Conservation (phyloP, 37 sponge, comb jelly and placozoan genomes). For the Crambe crambe region DNA sequence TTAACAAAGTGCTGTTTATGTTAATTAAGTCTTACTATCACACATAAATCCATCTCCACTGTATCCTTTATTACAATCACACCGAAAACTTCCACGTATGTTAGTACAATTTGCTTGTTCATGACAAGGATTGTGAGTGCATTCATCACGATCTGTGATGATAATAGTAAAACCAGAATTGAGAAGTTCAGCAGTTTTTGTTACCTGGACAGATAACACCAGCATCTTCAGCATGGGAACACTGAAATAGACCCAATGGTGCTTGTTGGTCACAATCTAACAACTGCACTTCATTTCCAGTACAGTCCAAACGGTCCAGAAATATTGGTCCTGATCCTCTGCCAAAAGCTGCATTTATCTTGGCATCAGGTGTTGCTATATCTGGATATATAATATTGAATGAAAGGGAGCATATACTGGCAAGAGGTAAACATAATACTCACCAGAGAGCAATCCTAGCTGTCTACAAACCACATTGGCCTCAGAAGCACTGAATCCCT, state of each 20-base stretch:
- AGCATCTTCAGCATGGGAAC: conserved; percentile 33
- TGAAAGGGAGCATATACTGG: background rate
- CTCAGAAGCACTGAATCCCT: conserved; percentile 23
- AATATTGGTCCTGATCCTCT: conserved; percentile 43
- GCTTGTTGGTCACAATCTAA: background rate
- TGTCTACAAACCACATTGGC: conserved; percentile 36
- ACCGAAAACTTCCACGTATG: conserved; percentile 24
- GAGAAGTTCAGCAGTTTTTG: background rate
- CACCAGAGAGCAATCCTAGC: conserved; percentile 18
- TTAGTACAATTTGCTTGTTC: conserved; percentile 24
- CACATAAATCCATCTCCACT: conserved; percentile 27
- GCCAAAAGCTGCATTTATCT: conserved; percentile 10
- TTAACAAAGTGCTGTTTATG: background rate
- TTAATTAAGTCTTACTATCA: background rate
- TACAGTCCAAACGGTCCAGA: conserved; percentile 19
- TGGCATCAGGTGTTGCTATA: background rate
- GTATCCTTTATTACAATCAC: conserved; percentile 23
- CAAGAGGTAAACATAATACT: too few species aligned
- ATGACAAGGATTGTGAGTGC: conserved; percentile 13
- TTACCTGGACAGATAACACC: conserved; percentile 50
- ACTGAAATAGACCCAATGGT: conserved; percentile 4
- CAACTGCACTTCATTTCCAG: conserved; percentile 12
- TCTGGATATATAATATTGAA: background rate
- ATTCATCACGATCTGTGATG: conserved; percentile 41
- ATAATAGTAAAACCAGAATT: background rate